phyloP scores from a whole-genome alignment of 2,797 vertebrate genomes.

The Harpagifer antarcticus region DNA sequence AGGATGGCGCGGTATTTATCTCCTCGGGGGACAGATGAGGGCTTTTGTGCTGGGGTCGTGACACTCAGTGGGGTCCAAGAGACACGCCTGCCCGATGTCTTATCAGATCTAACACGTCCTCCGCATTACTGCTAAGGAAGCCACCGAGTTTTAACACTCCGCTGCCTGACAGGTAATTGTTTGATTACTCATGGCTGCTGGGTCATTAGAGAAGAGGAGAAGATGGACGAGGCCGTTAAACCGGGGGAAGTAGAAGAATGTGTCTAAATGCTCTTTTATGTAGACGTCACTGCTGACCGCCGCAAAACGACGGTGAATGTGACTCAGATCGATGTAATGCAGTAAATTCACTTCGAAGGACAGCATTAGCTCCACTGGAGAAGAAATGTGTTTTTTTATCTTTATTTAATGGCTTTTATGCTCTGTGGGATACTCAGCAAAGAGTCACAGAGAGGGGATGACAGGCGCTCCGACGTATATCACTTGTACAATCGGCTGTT shows the following conservation, averaged over 20 bases:
- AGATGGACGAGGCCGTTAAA: conserved; percentile 63
- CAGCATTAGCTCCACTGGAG: conserved; percentile 23
- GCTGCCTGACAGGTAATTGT: conserved; percentile 49
- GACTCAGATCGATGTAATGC: conserved; percentile 39
- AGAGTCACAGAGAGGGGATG: conserved; percentile 12
- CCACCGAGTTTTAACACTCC: conserved; percentile 44
- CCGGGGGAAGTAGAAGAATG: conserved; percentile 52
- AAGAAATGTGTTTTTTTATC: conserved; percentile 24
- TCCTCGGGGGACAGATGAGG: conserved; percentile 55
- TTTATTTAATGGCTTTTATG: conserved; percentile 29
- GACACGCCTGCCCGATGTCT: conserved; percentile 39
- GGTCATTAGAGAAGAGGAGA: conserved; percentile 53
- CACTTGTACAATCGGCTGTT: conserved; percentile 39
- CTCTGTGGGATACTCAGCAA: conserved; percentile 28
- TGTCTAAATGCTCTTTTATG: conserved; percentile 47
- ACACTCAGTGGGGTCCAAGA: conserved; percentile 37
- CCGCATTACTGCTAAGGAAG: conserved; percentile 44
- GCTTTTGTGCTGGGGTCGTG: conserved; percentile 51
- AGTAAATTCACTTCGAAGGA: conserved; percentile 44
- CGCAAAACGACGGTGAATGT: conserved; percentile 38
- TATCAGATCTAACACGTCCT: conserved; percentile 66
- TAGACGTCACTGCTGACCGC: conserved; percentile 32
- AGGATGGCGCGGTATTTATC: conserved; percentile 53
- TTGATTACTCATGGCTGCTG: conserved; percentile 64
- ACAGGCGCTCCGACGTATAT: conserved; percentile 19